These are phyloP conservation scores for Indri indri DNA, from an alignment of 2,113 vertebrate genomes.

Conservation along the genomic window DNA sequence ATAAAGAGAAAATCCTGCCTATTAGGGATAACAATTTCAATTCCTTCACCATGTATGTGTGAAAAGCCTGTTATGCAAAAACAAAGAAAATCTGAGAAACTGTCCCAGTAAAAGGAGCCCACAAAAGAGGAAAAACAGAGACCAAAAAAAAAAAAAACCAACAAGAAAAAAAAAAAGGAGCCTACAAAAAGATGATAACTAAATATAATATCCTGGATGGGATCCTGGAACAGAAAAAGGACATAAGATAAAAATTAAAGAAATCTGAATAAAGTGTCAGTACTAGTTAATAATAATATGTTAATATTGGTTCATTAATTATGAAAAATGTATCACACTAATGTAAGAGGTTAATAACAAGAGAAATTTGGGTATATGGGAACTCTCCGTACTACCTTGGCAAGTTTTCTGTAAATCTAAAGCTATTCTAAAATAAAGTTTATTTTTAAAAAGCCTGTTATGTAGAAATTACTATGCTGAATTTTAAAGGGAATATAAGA, in stretches of 20 bases:
- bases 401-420: conserved; percentile 39
- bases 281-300: conserved; percentile 4
- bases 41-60: conserved; percentile 12
- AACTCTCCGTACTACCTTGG: not conserved
- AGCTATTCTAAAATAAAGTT: conserved; percentile 39
- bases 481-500: conserved; percentile 42
- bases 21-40: not conserved
- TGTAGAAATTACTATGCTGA: not conserved
- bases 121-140: not conserved
- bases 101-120: not conserved
- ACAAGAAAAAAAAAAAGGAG: no score
- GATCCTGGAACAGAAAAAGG: conserved; percentile 17
- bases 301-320: not conserved
- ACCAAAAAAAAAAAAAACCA: no score
- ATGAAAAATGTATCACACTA: not conserved
- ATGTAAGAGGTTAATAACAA: not conserved
- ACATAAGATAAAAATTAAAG: not conserved
- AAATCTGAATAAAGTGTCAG: conserved; percentile 10
- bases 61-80: conserved; percentile 18
- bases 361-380: not conserved
- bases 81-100: conserved; percentile 34
- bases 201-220: conserved; percentile 18
- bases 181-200: not conserved
- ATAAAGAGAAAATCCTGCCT: conserved; percentile 41
- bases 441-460: conserved; percentile 31